A percentile compares a stretch with the other conserved stretches of the same genome.
These are phyloP conservation scores for Tipula vernalis DNA, from an alignment of 2,888 invertebrate genomes.

Conservation along the genomic window DNA sequence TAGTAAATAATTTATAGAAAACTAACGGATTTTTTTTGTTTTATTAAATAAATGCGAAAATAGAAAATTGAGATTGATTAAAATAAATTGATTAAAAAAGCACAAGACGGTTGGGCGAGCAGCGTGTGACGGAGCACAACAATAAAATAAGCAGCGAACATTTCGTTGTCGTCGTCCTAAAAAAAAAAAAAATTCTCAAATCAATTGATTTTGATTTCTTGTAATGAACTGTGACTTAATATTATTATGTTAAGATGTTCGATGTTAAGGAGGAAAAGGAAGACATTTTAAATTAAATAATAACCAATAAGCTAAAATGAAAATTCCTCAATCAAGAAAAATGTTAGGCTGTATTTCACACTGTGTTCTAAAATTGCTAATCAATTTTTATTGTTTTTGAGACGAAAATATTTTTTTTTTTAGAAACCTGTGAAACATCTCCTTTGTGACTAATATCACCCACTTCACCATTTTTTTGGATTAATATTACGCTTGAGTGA, in stretches of 20 bases:
- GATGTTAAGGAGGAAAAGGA: not conserved
- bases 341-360: not conserved
- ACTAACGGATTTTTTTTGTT: not conserved
- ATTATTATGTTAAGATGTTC: not conserved
- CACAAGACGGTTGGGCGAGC: not conserved
- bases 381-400: not conserved
- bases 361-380: not conserved
- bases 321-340: not conserved
- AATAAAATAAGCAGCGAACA: not conserved
- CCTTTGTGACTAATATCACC: not conserved
- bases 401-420: not conserved
- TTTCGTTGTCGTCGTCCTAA: not conserved
- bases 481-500: not conserved
- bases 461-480: not conserved
- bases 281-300: not conserved
- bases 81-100: not conserved
- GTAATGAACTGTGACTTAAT: not conserved
- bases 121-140: not conserved
- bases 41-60: not conserved
- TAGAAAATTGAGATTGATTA: constrained; percentile 5
- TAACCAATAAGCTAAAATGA: not conserved
- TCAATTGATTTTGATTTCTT: not conserved
- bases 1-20: not conserved
- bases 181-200: not conserved
- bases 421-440: not conserved